phyloP scores from a whole-genome alignment of 2,113 vertebrate species.

The Narcine bancroftii region DNA sequence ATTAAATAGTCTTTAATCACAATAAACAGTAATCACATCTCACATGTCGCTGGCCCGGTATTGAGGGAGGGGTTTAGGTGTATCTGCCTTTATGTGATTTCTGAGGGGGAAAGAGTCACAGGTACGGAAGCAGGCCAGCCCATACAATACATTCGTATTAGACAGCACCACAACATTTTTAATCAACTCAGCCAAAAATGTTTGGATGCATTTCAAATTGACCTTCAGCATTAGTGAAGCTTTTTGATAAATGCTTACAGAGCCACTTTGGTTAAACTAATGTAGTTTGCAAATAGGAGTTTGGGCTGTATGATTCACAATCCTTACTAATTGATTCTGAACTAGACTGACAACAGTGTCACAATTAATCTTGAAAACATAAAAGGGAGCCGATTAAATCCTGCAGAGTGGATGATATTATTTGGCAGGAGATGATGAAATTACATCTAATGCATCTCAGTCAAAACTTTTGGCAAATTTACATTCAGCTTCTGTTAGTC shows the following conservation, averaged over 20 bases:
- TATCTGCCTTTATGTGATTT: no score
- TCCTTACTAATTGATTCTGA: background rate
- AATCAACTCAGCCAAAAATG: background rate
- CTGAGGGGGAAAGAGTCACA: no score
- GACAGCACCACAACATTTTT: no score
- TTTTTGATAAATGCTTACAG: background rate
- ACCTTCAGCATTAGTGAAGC: background rate
- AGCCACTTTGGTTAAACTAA: background rate
- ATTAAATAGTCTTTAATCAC: no score
- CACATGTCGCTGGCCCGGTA: no score
- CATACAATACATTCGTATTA: no score
- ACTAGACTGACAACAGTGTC: background rate
- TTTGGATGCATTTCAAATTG: background rate
- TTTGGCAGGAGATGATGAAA: background rate
- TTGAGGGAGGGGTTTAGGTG: no score
- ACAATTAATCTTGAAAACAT: background rate
- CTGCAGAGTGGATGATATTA: background rate
- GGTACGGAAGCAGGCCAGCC: no score
- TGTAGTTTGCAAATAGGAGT: background rate
- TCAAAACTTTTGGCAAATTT: background rate
- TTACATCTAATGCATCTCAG: background rate
- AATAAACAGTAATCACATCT: no score
- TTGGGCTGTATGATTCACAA: background rate
- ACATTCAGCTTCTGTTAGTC: background rate
- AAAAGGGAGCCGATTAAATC: background rate